These are phyloP conservation scores for Corvus moneduloides DNA, from an alignment of 2,113 vertebrate genomes.

Conservation along the genomic window DNA sequence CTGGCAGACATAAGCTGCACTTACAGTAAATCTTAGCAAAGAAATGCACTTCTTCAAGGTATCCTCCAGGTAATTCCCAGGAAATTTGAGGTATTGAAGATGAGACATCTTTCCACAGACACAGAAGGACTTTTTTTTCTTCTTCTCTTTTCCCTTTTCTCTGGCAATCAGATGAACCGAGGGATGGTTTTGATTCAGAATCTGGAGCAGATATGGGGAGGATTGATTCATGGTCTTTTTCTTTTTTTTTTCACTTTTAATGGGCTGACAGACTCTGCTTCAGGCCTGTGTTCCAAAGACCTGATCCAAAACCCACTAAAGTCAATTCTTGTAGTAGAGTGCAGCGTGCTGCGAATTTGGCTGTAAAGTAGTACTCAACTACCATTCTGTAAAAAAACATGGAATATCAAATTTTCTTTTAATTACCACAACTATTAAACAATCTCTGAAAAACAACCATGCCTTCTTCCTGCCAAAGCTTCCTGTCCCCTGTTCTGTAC, in stretches of 20 bases:
- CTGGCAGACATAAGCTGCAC: neutral
- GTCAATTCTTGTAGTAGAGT: neutral
- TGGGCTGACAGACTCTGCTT: slow-evolving; percentile 51
- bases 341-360: slow-evolving; percentile 23
- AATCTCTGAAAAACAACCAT: neutral
- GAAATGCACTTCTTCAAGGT: slow-evolving; percentile 7
- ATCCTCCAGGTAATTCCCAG: neutral
- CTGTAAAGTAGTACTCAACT: slow-evolving; percentile 13
- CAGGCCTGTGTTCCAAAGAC: slow-evolving; percentile 48
- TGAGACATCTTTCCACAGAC: slow-evolving; percentile 32
- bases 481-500: neutral
- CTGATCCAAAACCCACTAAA: slow-evolving; percentile 53
- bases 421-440: neutral
- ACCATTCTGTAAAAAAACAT: neutral
- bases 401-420: neutral
- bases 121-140: neutral
- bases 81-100: neutral
- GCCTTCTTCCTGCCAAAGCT: neutral
- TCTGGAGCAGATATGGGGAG: slow-evolving; percentile 59
- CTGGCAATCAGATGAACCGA: slow-evolving; percentile 19
- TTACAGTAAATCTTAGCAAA: neutral
- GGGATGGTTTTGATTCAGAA: slow-evolving; percentile 66
- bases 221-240: slow-evolving; percentile 55
- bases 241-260: slow-evolving; percentile 35
- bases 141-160: neutral